These are phyloP conservation scores for Callaeas wilsoni DNA, from an alignment of 2,113 vertebrate genomes.

Conservation along the genomic window DNA sequence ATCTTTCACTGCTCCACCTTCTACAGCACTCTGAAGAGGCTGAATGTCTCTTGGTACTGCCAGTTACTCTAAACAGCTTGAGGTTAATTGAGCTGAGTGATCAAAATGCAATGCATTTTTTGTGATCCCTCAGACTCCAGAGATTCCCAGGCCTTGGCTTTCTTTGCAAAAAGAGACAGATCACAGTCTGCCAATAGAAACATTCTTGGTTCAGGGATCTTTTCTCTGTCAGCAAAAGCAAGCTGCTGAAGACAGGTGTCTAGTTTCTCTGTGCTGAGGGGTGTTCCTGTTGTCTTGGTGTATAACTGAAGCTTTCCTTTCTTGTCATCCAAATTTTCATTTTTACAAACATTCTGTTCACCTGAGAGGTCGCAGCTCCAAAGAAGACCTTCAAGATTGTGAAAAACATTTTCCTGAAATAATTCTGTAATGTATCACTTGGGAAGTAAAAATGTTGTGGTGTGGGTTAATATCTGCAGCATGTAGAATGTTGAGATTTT, in stretches of 20 bases:
- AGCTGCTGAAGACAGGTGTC: background rate
- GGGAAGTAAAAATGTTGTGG: background rate
- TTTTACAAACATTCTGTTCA: background rate
- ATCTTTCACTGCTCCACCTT: background rate
- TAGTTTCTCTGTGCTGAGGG: background rate
- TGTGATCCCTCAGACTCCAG: background rate
- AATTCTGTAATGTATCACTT: background rate
- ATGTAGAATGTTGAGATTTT: background rate
- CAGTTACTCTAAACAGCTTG: background rate
- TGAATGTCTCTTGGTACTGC: background rate
- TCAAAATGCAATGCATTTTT: background rate
- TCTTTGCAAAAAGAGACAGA: background rate
- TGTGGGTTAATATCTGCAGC: background rate
- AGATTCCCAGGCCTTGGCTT: background rate
- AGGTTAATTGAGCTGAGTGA: background rate
- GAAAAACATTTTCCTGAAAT: background rate
- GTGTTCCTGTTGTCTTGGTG: background rate
- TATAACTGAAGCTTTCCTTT: background rate
- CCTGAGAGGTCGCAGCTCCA: background rate
- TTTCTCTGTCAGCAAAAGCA: background rate
- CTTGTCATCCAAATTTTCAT: background rate
- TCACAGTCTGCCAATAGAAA: background rate
- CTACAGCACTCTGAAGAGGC: background rate
- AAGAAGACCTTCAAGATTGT: background rate
- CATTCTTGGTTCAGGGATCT: background rate